A percentile compares a stretch with the other conserved stretches of the same genome.
phyloP scores from a whole-genome alignment of 2,888 invertebrate species.

The Bombylius discolor region DNA sequence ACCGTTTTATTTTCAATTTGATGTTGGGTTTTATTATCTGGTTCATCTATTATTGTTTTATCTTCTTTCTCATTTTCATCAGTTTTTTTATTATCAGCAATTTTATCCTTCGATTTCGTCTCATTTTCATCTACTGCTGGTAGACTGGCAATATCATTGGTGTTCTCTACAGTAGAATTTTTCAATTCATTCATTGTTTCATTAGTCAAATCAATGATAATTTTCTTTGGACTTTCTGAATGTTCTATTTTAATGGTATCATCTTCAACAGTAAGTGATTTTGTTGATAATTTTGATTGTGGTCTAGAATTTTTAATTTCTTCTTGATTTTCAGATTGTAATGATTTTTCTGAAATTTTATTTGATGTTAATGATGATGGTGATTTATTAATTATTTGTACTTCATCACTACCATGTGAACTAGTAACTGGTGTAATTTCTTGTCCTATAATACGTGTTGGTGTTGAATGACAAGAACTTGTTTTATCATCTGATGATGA shows the following conservation, averaged over 20 bases:
- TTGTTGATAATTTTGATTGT: conserved; percentile 29
- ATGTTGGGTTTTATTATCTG: too few species aligned
- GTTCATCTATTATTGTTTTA: too few species aligned
- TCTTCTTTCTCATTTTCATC: too few species aligned
- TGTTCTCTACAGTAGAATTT: too few species aligned
- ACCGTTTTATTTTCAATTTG: not conserved
- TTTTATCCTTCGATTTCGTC: too few species aligned
- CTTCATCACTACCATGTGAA: not conserved
- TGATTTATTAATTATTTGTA: too few species aligned
- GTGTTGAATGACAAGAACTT: conserved; percentile 12
- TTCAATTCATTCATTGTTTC: too few species aligned
- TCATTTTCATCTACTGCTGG: too few species aligned
- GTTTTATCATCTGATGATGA: conserved; percentile 8
- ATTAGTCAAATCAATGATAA: not conserved
- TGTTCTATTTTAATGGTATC: not conserved
- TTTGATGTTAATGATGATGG: too few species aligned
- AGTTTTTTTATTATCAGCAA: too few species aligned
- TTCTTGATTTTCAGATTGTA: not conserved
- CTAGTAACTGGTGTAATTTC: not conserved
- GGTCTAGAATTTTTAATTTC: conserved; percentile 17
- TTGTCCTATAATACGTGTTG: conserved; percentile 8
- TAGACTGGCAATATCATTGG: too few species aligned
- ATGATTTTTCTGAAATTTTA: not conserved
- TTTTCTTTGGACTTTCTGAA: conserved; percentile 4
- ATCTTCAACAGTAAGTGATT: conserved; percentile 29